Conservation (phyloP, 53 echinoderm and acorn worm genomes). For the Echinometra lucunter region DNA sequence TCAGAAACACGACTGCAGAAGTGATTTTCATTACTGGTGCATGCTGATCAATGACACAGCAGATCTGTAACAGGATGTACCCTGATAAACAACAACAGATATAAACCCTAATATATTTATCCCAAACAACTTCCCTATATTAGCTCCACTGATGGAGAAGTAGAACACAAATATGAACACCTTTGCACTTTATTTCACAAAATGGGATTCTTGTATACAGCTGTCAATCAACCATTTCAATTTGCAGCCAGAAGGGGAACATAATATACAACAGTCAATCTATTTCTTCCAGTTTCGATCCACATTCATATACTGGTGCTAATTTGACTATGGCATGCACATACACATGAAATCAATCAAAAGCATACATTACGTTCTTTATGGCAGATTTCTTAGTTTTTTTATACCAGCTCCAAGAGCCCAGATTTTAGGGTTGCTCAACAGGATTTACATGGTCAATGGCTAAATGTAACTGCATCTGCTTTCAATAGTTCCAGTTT, state of each 20-base stretch:
- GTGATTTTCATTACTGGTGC: background rate
- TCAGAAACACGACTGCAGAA: background rate
- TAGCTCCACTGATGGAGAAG: background rate
- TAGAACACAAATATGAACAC: background rate
- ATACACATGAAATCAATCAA: too few species aligned
- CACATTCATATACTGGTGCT: too few species aligned
- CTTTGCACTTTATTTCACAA: background rate
- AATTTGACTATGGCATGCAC: too few species aligned
- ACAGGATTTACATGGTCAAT: background rate
- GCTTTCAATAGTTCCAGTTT: too few species aligned
- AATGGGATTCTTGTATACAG: background rate
- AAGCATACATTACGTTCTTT: too few species aligned
- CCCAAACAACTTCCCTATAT: background rate
- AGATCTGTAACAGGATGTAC: background rate
- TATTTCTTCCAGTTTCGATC: too few species aligned
- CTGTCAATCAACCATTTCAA: background rate
- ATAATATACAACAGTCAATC: background rate
- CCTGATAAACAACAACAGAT: background rate
- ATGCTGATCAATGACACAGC: background rate
- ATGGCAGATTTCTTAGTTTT: too few species aligned
- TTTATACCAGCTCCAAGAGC: too few species aligned
- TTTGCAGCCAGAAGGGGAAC: background rate
- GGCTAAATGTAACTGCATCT: too few species aligned
- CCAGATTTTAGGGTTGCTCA: too few species aligned
- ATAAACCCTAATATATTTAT: background rate